Evolutionary conservation across 1,140 invertebrate species (phyloP), one percentile per base, ranked within the genome.

Genomic region (Apis dorsata): DNA sequence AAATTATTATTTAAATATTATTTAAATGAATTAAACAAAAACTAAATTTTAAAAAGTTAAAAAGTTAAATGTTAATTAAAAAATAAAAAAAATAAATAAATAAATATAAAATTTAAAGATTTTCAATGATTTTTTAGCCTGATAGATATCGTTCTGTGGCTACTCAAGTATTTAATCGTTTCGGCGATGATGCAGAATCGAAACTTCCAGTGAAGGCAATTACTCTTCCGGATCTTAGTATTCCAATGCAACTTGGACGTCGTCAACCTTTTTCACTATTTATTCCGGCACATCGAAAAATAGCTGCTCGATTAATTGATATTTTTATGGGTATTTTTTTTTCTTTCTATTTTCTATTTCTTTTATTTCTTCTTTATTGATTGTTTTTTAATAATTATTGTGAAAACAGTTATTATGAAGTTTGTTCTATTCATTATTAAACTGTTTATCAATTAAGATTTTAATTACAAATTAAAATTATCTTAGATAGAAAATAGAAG

Each of bases 181-280:
- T 97, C 79, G 95, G 95, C 4, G 94, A 94, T 13, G 95, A 95
- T 17, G 94, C 95, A 0, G 88, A 85, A 0, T 89, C 92, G 55
- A 94, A 93, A 65, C 94, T 97, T n/a, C 94, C 94, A 0, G 95
- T 97, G 2, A 94, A 95, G 11, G 94, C 95, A 81, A 97, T 97
- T 81, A 94, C 95, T 0, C 92, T 97, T 15, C 97, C 97, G 0
- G 95, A 97, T 90, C 88, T 97, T 2, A 94, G 94, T 2, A 90
- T 96, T 51, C 95, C 96, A 13, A 92, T 97, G 94, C 93, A 95
- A 79, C 92, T 97, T 69, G 94, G 94, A 28, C 95, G 96, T 79
- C 95, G 96, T 57, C 95, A 95, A 2, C 95, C 96, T 86, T 97
- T 97, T 91, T 97, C 97, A 0, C 93, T 97, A 19, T 97, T 97